phyloP scores from a whole-genome alignment of 1,140 invertebrate genomes.

The Sarcophaga peregrina region DNA sequence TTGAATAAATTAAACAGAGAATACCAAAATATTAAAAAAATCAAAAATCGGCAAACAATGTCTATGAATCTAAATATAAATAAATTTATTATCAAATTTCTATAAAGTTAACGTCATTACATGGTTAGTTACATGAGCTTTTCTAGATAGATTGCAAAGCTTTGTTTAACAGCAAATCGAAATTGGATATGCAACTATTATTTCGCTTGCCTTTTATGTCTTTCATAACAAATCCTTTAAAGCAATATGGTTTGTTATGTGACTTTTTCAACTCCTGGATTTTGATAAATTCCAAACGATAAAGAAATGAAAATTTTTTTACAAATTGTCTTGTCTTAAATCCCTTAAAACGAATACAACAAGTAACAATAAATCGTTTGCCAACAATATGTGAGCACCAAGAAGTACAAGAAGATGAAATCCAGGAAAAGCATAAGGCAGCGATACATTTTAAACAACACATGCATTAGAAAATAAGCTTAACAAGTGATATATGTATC shows the following conservation, averaged over 20 bases:
- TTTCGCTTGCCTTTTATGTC: not conserved
- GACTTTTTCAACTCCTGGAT: not conserved
- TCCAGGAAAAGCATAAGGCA: not conserved
- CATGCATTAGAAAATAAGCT: constrained; percentile 41
- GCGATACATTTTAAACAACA: not conserved
- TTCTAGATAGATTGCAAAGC: too few relatives aligned
- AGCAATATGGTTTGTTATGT: not conserved
- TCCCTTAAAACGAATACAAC: not conserved
- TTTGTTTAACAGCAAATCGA: too few relatives aligned
- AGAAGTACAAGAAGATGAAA: not conserved
- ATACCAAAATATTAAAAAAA: too few relatives aligned
- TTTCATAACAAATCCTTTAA: constrained; percentile 11
- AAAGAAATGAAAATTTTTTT: constrained; percentile 14
- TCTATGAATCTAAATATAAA: too few relatives aligned
- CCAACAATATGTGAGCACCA: constrained; percentile 31
- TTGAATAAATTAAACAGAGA: too few relatives aligned
- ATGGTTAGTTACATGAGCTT: too few relatives aligned
- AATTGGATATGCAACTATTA: too few relatives aligned
- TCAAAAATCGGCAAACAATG: too few relatives aligned
- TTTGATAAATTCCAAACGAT: not conserved
- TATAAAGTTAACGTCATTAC: too few relatives aligned
- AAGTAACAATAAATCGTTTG: constrained; percentile 37
- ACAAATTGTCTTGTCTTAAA: constrained; percentile 32
- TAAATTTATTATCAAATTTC: too few relatives aligned
- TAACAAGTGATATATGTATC: constrained; percentile 30